Evolutionary conservation across 37 sponge, comb jelly and placozoan genomes (phyloP), one percentile per base, ranked within the genome.

Genomic region (Hexactinellida sp.): DNA sequence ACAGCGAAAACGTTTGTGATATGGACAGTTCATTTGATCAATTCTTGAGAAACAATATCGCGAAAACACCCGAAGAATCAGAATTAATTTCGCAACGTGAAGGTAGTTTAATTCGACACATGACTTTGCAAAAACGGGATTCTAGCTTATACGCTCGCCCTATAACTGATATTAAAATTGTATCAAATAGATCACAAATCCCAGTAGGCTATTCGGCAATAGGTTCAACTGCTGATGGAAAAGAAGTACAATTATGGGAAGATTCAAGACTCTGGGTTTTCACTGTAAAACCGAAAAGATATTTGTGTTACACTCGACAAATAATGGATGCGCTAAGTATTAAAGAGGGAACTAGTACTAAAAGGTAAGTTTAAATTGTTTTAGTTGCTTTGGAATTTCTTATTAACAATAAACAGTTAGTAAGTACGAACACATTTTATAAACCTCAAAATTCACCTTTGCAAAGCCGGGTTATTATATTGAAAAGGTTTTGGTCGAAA

Each of bases 301-400:
- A 25, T 63, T 63, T 63, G 76, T 63, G 76, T n/a, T 63, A 63
- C 76, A 63, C 76, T n/a, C 21, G 76, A 63, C 76, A 63, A 23
- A 63, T 23, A 7, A 63, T 63, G 76, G 76, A 63, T n/a, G 76
- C 76, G 13, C 3, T 63, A 28, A n/a, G 30, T 25, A 63, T 63
- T 32, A 63, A 63, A 63, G 76, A 63, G 76, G 76, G 76, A 63
- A 63, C 76, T 25, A n/a, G n/a, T n/a, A 32, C 76, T n/a, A 63
- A 63, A 63, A 25, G 76, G 76, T 63, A 63, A 28, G 76, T 23
- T 63, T 63, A 7, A n/a, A n/a, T n/a, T n/a, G n/a, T n/a, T n/a
- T n/a, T n/a, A n/a, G n/a, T n/a, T n/a, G n/a, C n/a, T n/a, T n/a
- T n/a, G n/a, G n/a, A n/a, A n/a, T n/a, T n/a, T n/a, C n/a, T n/a